Conservation (phyloP, 1,140 invertebrate genomes). For the Vollenhovia emeryi region DNA sequence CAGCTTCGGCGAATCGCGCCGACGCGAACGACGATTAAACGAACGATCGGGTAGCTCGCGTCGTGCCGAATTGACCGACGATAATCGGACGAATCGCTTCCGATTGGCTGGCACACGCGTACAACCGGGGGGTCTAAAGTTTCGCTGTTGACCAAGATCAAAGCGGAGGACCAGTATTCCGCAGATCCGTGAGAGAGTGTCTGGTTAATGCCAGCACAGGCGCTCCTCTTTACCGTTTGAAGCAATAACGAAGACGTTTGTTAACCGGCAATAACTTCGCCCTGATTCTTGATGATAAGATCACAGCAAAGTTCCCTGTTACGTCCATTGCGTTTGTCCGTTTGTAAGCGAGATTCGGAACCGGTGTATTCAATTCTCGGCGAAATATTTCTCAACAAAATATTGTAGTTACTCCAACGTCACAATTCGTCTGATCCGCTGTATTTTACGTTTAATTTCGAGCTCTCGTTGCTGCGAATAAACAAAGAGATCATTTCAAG, state of each 20-base stretch:
- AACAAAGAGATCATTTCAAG: slow-evolving; percentile 6
- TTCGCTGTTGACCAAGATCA: slow-evolving; percentile 83
- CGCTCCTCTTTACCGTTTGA: slow-evolving; percentile 77
- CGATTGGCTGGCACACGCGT: background rate
- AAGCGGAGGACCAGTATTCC: slow-evolving; percentile 76
- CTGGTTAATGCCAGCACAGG: slow-evolving; percentile 71
- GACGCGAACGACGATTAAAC: background rate
- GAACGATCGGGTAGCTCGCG: background rate
- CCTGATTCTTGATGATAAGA: slow-evolving; percentile 53
- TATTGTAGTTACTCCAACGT: background rate
- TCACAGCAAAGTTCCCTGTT: slow-evolving; percentile 36
- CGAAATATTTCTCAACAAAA: background rate
- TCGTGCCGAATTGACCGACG: background rate
- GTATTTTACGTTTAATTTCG: background rate
- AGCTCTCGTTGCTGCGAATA: background rate
- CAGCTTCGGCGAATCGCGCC: background rate
- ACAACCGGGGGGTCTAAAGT: slow-evolving; percentile 76
- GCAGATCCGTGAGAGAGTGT: slow-evolving; percentile 72
- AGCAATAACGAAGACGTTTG: slow-evolving; percentile 77
- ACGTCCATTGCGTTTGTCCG: slow-evolving; percentile 9
- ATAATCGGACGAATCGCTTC: slow-evolving; percentile 1
- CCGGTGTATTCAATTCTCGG: background rate
- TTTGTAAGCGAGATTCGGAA: slow-evolving; percentile 9
- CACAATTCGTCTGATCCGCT: background rate
- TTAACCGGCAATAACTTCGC: slow-evolving; percentile 68